Evolutionary conservation across 2,888 invertebrate genomes (phyloP).

Genomic region (Coleophora deauratella): DNA sequence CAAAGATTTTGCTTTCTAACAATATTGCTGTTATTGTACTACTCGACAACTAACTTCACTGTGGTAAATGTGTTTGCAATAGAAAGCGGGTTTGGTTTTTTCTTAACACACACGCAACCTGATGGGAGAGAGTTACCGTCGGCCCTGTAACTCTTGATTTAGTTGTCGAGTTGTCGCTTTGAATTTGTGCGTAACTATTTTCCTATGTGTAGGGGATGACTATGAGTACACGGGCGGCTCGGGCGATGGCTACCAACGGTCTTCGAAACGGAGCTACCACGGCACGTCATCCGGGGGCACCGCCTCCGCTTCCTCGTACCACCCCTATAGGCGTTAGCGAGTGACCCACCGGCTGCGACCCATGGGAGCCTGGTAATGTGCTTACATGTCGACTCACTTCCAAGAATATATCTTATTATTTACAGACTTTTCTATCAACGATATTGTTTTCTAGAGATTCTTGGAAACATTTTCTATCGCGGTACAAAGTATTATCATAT

Average conservation of each 20-base stretch:
- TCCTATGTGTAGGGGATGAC: constrained; percentile 50
- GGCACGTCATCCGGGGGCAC: constrained; percentile 44
- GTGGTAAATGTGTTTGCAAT: too few species aligned
- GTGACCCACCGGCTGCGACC: constrained; percentile 18
- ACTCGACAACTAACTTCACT: too few species aligned
- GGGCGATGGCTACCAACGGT: constrained; percentile 62
- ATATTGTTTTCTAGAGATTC: neutral
- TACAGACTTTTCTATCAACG: too few species aligned
- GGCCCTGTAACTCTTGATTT: too few species aligned
- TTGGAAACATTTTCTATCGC: constrained; percentile 2
- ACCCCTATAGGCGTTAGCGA: constrained; percentile 65
- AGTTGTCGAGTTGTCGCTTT: neutral
- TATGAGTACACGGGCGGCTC: constrained; percentile 68
- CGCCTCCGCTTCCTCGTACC: constrained; percentile 48
- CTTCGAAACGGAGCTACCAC: constrained; percentile 61
- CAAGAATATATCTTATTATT: neutral
- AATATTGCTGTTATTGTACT: neutral
- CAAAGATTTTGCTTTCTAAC: neutral
- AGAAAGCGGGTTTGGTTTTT: too few species aligned
- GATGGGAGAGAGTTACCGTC: too few species aligned
- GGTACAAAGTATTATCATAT: neutral
- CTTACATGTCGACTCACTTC: constrained; percentile 13
- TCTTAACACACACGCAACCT: too few species aligned
- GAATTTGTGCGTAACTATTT: neutral
- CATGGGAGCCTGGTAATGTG: constrained; percentile 8